Base-by-base conservation (phyloP, 2,888 invertebrate species). In the Chironomus riparius region DNA sequence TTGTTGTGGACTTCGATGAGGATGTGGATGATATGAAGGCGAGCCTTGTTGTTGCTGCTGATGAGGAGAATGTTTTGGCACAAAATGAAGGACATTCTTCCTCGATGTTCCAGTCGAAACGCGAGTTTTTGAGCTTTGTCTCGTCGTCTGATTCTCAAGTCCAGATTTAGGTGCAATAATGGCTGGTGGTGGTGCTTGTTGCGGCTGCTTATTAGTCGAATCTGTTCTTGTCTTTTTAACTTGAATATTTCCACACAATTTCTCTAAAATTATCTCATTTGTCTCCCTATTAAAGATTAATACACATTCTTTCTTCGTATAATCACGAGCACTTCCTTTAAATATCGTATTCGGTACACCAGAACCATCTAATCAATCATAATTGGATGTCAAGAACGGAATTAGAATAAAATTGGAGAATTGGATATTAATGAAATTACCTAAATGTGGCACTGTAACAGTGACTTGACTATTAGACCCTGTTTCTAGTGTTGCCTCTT, bases 201-300 rank as follows among this genome's bases (percentile, higher is more conserved):
- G 78, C 7, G 38, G 61, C 56, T 50, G 24, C 18, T 48, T 65
- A 62, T 76, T 62, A 72, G 68, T 21, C 24, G 24, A 22, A 76
- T 79, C 77, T 18, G 80, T 79, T 79, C 95, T 89, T 73, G 95
- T 95, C 85, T 95, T 95, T 84, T 96, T 96, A 76, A 96, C 92
- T 87, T 93, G 93, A 81, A 98, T 93, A 86, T 94, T 95, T 81
- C 92, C 92, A 78, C 92, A 91, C 79, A 98, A 88, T 85, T 92
- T 94, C 85, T 98, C 98, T 80, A 98, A 86, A 69, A 94, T 95
- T 80, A 97, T 92, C 85, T 95, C 94, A 77, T 97, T 97, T 12
- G 97, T 98, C 79, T 89, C 88, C 83, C 92, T 91, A 85, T 98
- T 96, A 80, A 95, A 94, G 79, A 98, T 94, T 75, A 98, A 88